Evolutionary conservation across 2,797 vertebrate genomes (phyloP).

Genomic region (Erpetoichthys calabaricus): DNA sequence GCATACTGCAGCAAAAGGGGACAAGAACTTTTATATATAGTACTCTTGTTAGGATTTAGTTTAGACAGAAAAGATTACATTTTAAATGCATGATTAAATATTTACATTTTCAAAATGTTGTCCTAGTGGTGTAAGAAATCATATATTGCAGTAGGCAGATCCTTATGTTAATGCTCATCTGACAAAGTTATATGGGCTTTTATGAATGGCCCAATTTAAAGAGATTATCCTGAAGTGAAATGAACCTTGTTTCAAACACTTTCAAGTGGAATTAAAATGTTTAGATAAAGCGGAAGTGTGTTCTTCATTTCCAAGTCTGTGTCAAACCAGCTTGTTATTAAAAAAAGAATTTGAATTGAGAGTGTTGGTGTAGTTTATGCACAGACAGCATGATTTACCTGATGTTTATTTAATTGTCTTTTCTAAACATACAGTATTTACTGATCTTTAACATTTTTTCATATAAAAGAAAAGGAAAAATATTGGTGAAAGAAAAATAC

Average conservation of each 20-base stretch:
- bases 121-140: constrained; percentile 39
- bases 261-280: constrained; percentile 44
- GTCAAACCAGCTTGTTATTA: background rate
- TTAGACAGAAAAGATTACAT: constrained; percentile 17
- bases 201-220: constrained; percentile 26
- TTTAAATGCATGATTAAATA: constrained; percentile 27
- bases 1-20: no score
- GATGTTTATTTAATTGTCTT: no score
- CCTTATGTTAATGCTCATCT: constrained; percentile 11
- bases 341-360: background rate
- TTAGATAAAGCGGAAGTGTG: constrained; percentile 19
- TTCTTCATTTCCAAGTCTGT: no score
- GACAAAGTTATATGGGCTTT: constrained; percentile 22
- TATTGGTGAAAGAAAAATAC: no score
- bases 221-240: constrained; percentile 61
- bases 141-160: constrained; percentile 40
- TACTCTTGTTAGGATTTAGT: background rate
- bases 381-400: no score
- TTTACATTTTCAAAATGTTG: constrained; percentile 39
- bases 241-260: constrained; percentile 51
- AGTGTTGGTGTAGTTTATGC: background rate
- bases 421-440: no score
- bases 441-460: no score
- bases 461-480: no score
- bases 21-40: no score